Base-by-base conservation (phyloP, 2,113 vertebrate genomes). In the Aspiorhynchus laticeps region DNA sequence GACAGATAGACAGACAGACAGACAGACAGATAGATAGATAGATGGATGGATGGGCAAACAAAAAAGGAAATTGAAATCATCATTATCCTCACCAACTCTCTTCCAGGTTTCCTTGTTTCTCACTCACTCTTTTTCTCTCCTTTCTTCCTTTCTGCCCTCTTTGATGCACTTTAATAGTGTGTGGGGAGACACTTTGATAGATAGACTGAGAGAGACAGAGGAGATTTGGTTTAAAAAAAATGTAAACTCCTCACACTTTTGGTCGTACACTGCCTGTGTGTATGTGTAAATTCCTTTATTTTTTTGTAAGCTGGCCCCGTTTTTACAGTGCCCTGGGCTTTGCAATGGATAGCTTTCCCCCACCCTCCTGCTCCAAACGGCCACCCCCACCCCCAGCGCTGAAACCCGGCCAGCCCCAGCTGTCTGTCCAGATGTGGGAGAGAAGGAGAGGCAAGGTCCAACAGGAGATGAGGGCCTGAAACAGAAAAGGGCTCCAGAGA, bases 341-440 rank as follows among this genome's bases (percentile, higher is more conserved):
- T 97, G 97, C 96, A 96, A 97, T 96, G 96, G 96, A 98, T 98
- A 97, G 96, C 97, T 97, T 96, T 90, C 90, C 93, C 96, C 96
- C 96, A 96, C 96, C 96, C 88, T 89, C 90, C 82, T 85, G 89
- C 89, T 85, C 80, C 59, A 6, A 76, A 38, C 79, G 71, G 82
- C 81, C 77, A 67, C 82, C 88, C 87, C 90, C 93, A 89, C 93
- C 96, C 97, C 95, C 95, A 96, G 96, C 95, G 95, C 97, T 98
- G 97, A 98, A 98, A 93, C 93, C 94, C 90, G 94, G 97, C 97
- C 98, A 99, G 96, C 96, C 96, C 96, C 97, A 98, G 98, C 97
- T 98, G 97, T 97, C 97, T 98, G 95, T 94, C 97, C 98, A 98
- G 97, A 98, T 98, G 98, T 97, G 96, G 63, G 83, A 96, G 95